Percentiles rank a stretch among this genome's conserved stretches.
phyloP scores from a whole-genome alignment of 2,113 vertebrate genomes.

The Mobula hypostoma region DNA sequence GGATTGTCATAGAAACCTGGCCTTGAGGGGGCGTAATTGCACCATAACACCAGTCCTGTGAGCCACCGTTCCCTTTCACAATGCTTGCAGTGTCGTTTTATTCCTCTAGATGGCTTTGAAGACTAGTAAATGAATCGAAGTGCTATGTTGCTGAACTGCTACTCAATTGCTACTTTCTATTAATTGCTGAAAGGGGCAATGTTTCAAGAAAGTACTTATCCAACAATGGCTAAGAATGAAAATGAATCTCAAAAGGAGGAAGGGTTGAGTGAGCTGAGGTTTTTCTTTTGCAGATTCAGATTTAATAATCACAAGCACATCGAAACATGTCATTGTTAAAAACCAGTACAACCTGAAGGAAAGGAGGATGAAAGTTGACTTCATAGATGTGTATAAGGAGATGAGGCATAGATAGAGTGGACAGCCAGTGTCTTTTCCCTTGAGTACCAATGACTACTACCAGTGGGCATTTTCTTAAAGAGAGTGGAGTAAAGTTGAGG shows the following conservation, averaged over 20 bases:
- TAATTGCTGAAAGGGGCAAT: neutral
- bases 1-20: neutral
- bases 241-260: neutral
- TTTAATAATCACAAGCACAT: no score
- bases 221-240: neutral
- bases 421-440: no score
- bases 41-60: neutral
- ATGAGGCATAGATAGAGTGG: no score
- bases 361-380: no score
- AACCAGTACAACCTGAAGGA: no score
- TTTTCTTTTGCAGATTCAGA: no score
- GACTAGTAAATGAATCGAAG: conserved; percentile 23
- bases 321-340: no score
- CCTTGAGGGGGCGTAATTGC: neutral
- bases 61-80: neutral
- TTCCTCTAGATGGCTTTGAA: conserved; percentile 36
- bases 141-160: neutral
- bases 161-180: neutral
- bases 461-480: no score
- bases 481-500: no score
- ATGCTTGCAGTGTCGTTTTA: neutral
- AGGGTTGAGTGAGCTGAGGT: no score
- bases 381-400: no score
- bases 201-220: neutral
- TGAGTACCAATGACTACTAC: no score